Conservation (phyloP, 1,140 invertebrate genomes). For the Drosophila nannoptera region DNA sequence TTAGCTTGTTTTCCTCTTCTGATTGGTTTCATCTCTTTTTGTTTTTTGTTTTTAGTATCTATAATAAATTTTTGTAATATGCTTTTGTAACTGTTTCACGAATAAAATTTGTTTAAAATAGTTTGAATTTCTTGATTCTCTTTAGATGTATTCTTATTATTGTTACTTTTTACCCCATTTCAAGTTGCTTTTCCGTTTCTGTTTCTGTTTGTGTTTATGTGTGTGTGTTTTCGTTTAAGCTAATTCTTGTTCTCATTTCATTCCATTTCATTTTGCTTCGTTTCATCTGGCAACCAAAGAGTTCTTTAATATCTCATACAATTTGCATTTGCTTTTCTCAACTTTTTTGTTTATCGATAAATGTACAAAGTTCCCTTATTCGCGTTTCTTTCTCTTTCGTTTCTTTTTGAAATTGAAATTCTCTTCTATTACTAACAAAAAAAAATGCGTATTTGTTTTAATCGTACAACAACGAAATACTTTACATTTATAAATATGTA, state of each 20-base stretch:
- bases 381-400: slow-evolving; percentile 1
- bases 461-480: slow-evolving; percentile 69
- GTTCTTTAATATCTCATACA: slow-evolving; percentile 32
- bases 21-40: slow-evolving; percentile 5
- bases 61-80: slow-evolving; percentile 16
- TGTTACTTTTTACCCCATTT: slow-evolving; percentile 39
- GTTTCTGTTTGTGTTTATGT: slow-evolving; percentile 6
- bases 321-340: slow-evolving; percentile 45
- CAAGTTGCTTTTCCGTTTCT: slow-evolving; percentile 11
- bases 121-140: slow-evolving; percentile 12
- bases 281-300: slow-evolving; percentile 18
- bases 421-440: slow-evolving; percentile 57
- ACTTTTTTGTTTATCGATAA: slow-evolving; percentile 46
- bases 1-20: slow-evolving; percentile 1
- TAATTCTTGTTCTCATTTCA: slow-evolving; percentile 14
- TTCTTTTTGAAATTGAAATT: slow-evolving; percentile 31
- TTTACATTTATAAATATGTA: slow-evolving; percentile 70
- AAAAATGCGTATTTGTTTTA: slow-evolving; percentile 71
- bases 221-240: slow-evolving; percentile 36
- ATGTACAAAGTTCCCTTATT: slow-evolving; percentile 49
- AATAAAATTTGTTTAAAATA: slow-evolving; percentile 40
- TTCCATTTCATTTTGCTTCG: slow-evolving; percentile 6
- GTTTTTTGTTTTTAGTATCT: not conserved
- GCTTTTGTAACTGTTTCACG: slow-evolving; percentile 20
- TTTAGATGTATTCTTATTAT: slow-evolving; percentile 38